Evolutionary conservation across 2,888 invertebrate species (phyloP).

Genomic region (Ditylenchus weischeri): DNA sequence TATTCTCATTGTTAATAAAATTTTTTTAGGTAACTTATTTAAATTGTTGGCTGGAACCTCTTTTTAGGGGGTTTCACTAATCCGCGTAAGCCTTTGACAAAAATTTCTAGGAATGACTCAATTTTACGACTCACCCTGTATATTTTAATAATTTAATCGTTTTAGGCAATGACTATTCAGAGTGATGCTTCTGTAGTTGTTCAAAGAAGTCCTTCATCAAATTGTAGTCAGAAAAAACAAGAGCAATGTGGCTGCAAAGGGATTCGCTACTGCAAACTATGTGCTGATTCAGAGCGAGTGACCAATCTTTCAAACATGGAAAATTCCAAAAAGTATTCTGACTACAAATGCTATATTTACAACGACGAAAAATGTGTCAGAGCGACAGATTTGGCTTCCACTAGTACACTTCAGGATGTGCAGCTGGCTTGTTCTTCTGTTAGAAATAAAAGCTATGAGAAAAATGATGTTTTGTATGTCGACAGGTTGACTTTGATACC

Average conservation of each 20-base stretch:
- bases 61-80: no score
- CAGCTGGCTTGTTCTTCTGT: background rate
- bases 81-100: no score
- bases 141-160: no score
- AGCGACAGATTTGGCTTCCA: background rate
- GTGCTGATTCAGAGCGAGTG: constrained; percentile 71
- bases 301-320: background rate
- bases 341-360: constrained; percentile 5
- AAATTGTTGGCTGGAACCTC: no score
- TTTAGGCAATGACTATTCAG: no score
- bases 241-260: constrained; percentile 83
- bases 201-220: no score
- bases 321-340: background rate
- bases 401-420: background rate
- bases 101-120: no score
- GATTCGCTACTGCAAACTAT: constrained; percentile 79
- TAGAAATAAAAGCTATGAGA: background rate
- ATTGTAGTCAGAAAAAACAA: no score
- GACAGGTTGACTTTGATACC: constrained; percentile 39
- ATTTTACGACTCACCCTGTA: no score
- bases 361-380: background rate
- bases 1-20: no score
- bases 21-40: no score
- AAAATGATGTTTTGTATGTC: background rate
- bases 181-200: no score